Percentiles rank a stretch among this genome's conserved stretches.
Conservation (phyloP, 2,888 invertebrate genomes). For the Blastobasis adustella region DNA sequence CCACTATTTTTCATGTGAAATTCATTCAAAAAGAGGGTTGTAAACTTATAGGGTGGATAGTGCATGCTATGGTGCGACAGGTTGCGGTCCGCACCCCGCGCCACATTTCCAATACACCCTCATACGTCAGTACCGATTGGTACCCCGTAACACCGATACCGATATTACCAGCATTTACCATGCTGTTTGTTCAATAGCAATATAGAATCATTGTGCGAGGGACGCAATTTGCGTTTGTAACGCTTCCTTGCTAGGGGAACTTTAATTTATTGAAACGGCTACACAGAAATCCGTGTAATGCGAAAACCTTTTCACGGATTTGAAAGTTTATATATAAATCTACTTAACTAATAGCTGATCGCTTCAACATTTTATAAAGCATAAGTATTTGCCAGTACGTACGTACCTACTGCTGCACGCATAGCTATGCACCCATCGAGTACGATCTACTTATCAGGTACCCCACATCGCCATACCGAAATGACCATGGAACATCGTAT, state of each 20-base stretch:
- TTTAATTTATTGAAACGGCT: conserved; percentile 32
- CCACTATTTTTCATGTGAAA: too few species aligned
- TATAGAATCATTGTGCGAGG: conserved; percentile 31
- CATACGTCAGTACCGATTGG: too few species aligned
- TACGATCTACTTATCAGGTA: conserved; percentile 14
- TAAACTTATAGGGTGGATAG: conserved; percentile 15
- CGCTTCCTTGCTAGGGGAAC: conserved; percentile 30
- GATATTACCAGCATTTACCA: conserved; percentile 6
- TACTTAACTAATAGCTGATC: too few species aligned
- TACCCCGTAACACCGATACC: conserved; percentile 3
- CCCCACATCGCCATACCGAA: not conserved
- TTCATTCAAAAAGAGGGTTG: not conserved
- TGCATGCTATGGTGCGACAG: conserved; percentile 31
- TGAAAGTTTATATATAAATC: too few species aligned
- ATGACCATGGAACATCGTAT: too few species aligned
- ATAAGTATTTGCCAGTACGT: too few species aligned
- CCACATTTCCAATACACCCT: conserved; percentile 8
- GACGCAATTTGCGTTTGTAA: conserved; percentile 29
- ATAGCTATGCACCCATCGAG: too few species aligned
- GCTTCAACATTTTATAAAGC: too few species aligned
- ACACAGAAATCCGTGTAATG: too few species aligned
- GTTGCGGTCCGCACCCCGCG: conserved; percentile 30
- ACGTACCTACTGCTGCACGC: too few species aligned
- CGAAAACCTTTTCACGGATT: too few species aligned
- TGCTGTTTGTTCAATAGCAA: conserved; percentile 40